A percentile compares a stretch with the other conserved stretches of the same genome.
Conservation (phyloP, 2,888 invertebrate species). For the Temnothorax rugatulus region DNA sequence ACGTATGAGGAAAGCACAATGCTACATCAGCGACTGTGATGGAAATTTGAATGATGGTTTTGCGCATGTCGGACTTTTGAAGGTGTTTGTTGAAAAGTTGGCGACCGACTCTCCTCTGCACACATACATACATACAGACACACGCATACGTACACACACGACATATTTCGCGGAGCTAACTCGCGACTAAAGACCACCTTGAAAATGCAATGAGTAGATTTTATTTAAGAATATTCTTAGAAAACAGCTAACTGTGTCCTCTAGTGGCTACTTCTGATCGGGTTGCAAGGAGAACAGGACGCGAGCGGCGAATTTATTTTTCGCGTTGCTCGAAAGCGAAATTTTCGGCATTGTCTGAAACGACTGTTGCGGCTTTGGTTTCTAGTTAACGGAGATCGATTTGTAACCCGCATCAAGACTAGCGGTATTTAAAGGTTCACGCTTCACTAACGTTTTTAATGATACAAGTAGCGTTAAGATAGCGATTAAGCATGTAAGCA, state of each 20-base stretch:
- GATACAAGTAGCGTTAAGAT: slow-evolving; percentile 76
- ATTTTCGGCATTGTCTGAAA: slow-evolving; percentile 19
- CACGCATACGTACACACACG: slow-evolving; percentile 23
- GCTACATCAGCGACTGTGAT: slow-evolving; percentile 42
- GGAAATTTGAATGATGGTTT: slow-evolving; percentile 39
- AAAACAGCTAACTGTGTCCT: slow-evolving; percentile 78
- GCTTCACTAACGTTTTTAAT: slow-evolving; percentile 85
- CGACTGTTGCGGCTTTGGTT: slow-evolving; percentile 31
- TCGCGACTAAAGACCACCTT: slow-evolving; percentile 46
- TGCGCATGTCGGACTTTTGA: slow-evolving; percentile 21
- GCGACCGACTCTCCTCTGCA: slow-evolving; percentile 30
- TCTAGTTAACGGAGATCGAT: slow-evolving; percentile 67
- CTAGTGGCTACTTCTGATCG: slow-evolving; percentile 85
- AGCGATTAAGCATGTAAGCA: slow-evolving; percentile 72
- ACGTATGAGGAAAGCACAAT: slow-evolving; percentile 22
- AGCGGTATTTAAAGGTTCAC: slow-evolving; percentile 85
- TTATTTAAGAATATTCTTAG: slow-evolving; percentile 73
- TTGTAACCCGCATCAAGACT: slow-evolving; percentile 86
- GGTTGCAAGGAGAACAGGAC: slow-evolving; percentile 81
- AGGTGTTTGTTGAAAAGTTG: slow-evolving; percentile 40
- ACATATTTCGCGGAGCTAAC: slow-evolving; percentile 24
- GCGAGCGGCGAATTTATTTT: slow-evolving; percentile 41
- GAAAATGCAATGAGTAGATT: slow-evolving; percentile 65
- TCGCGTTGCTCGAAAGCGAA: slow-evolving; percentile 20
- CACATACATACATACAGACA: slow-evolving; percentile 3